Conservation (phyloP, 2,888 invertebrate species). For the Leucoptera coffeella region DNA sequence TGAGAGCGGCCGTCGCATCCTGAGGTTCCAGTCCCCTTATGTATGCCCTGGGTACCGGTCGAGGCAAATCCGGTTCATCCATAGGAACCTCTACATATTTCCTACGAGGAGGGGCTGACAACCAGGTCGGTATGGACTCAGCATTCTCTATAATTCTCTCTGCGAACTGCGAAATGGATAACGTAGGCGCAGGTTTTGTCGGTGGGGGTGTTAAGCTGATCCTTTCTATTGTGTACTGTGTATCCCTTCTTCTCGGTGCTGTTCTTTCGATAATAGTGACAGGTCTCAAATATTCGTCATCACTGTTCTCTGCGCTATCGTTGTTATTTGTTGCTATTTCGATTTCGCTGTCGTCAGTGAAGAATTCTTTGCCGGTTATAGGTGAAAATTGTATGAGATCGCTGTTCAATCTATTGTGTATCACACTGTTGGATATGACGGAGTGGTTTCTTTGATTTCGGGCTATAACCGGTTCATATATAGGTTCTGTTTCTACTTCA, state of each 20-base stretch:
- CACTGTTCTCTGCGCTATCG: conserved; percentile 14
- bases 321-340: neutral
- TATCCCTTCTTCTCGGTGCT: conserved; percentile 21
- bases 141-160: conserved; percentile 50
- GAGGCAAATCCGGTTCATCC: conserved; percentile 32
- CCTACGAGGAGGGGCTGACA: conserved; percentile 39
- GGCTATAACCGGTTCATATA: conserved; percentile 20
- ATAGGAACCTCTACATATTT: conserved; percentile 22
- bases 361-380: conserved; percentile 10
- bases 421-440: conserved; percentile 7
- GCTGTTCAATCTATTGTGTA: conserved; percentile 13
- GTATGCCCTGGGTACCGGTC: conserved; percentile 36
- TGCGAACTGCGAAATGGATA: conserved; percentile 36
- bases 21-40: conserved; percentile 68
- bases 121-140: conserved; percentile 44
- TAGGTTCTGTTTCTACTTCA: too few relatives aligned
- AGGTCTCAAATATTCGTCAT: conserved; percentile 29
- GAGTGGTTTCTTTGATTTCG: conserved; percentile 7
- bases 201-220: conserved; percentile 47
- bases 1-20: conserved; percentile 61
- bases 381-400: conserved; percentile 37
- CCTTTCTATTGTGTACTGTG: conserved; percentile 23
- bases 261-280: conserved; percentile 29
- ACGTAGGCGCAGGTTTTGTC: conserved; percentile 29
- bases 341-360: neutral